phyloP scores from a whole-genome alignment of 2,888 invertebrate genomes.

The Allygus modestus region DNA sequence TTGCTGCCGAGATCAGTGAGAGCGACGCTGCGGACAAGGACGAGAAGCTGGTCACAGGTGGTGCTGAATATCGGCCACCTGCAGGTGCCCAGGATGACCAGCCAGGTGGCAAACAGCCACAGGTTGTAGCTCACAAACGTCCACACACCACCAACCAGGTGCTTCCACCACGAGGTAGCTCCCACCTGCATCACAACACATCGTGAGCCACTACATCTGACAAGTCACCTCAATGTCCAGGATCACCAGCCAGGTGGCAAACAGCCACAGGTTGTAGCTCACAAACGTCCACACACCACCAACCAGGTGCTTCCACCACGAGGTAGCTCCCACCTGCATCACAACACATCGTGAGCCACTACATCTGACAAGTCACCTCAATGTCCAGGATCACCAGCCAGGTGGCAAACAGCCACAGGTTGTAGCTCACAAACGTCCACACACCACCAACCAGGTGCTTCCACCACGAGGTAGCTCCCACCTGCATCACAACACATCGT shows the following conservation, averaged over 20 bases:
- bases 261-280: conserved; percentile 75
- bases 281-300: conserved; percentile 73
- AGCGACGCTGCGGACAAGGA: conserved; percentile 72
- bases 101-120: conserved; percentile 74
- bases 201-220: too few relatives aligned
- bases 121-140: conserved; percentile 75
- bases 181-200: conserved; percentile 69
- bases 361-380: too few relatives aligned
- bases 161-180: conserved; percentile 73
- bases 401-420: conserved; percentile 74
- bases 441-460: conserved; percentile 72
- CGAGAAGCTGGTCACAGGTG: conserved; percentile 71
- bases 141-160: conserved; percentile 72
- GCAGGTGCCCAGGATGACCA: conserved; percentile 74
- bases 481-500: conserved; percentile 67
- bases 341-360: too few relatives aligned
- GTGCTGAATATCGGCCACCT: conserved; percentile 73
- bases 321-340: conserved; percentile 71
- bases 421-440: conserved; percentile 75
- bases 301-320: conserved; percentile 73
- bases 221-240: too few relatives aligned
- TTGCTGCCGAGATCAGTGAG: conserved; percentile 72
- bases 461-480: conserved; percentile 73
- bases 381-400: conserved; percentile 75
- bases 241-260: conserved; percentile 75